Conservation (phyloP, 2,113 vertebrate genomes). For the Pseudolaguvia tuberculata region DNA sequence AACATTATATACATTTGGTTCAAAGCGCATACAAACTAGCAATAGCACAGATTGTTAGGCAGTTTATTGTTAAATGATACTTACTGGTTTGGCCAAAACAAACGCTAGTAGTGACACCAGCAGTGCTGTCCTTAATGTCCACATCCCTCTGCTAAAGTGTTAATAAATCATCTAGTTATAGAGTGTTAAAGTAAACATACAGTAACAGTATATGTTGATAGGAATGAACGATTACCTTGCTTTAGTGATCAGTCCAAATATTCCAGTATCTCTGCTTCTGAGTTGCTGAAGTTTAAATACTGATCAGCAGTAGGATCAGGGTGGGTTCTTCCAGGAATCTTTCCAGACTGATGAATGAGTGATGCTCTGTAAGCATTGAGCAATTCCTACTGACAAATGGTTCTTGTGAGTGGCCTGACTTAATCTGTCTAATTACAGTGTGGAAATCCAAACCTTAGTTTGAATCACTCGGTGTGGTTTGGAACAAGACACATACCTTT, state of each 20-base stretch:
- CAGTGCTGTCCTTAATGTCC: slow-evolving; percentile 27
- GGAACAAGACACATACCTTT: slow-evolving; percentile 12
- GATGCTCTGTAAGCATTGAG: slow-evolving; percentile 24
- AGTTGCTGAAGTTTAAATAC: slow-evolving; percentile 35
- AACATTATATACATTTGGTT: neutral
- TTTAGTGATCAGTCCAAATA: slow-evolving; percentile 4
- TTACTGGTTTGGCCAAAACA: slow-evolving; percentile 45
- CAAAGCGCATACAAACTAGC: no score
- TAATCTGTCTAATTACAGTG: slow-evolving; percentile 26
- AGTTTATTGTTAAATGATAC: slow-evolving; percentile 18
- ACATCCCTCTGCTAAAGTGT: slow-evolving; percentile 33
- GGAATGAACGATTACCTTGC: slow-evolving; percentile 33
- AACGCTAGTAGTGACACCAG: slow-evolving; percentile 37
- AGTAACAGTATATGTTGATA: neutral
- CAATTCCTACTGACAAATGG: slow-evolving; percentile 16
- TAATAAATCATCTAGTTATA: neutral
- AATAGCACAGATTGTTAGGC: neutral
- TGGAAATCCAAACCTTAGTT: slow-evolving; percentile 20
- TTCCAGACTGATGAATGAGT: neutral
- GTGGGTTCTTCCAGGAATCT: slow-evolving; percentile 25
- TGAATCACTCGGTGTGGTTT: slow-evolving; percentile 32
- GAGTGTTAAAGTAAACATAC: neutral
- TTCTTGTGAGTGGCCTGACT: neutral
- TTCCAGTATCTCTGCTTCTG: neutral
- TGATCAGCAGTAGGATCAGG: slow-evolving; percentile 7